Base-by-base conservation (phyloP, 2,113 vertebrate species). In the Bagarius yarrelli region DNA sequence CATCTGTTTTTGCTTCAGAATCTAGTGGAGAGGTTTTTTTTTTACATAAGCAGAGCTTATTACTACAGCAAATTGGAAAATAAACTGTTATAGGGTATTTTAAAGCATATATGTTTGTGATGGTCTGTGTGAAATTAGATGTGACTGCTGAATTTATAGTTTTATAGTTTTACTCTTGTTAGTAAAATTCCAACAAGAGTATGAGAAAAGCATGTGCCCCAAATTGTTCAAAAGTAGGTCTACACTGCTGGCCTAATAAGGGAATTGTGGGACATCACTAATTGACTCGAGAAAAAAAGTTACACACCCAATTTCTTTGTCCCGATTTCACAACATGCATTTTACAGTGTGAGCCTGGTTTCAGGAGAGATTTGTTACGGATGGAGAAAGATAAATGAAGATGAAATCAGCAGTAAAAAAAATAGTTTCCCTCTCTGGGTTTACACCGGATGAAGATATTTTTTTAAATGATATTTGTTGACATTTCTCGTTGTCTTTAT, bases 161-260 rank as follows among this genome's bases (percentile, higher is more conserved):
- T 34, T 19, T 44, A 25, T 60, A 57, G 78, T 67, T 67, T 56
- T 70, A 73, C 59, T 40, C 57, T 57, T 72, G 21, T 79, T 9
- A 77, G 36, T 19, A 40, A 34, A 40, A 47, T 47, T 8, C 44
- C 44, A 47, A 47, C 44, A 69, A 12, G 66, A 69, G 19, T 69
- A 36, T n/a, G 32, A 19, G 27, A 36, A 52, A 16, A 47, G 32
- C n/a, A 32, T 32, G 44, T 66, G 76, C n/a, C 61, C 61, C 19
- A 52, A 52, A 66, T 78, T 67, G 30, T 55, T 55, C 6, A 4
- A 55, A 78, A 78, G 61, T 78, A 56, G 76, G 50, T 66, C 61
- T 69, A 14, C 23, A 27, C 23, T 27, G 23, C 4, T 69, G 76
- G 50, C 75, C 57, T 77, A 44, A 63, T 30, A 63, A 19, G 47